Evolutionary conservation across 2,888 invertebrate species (phyloP), one percentile per base, ranked within the genome.

Genomic region (Sisyra terminalis): DNA sequence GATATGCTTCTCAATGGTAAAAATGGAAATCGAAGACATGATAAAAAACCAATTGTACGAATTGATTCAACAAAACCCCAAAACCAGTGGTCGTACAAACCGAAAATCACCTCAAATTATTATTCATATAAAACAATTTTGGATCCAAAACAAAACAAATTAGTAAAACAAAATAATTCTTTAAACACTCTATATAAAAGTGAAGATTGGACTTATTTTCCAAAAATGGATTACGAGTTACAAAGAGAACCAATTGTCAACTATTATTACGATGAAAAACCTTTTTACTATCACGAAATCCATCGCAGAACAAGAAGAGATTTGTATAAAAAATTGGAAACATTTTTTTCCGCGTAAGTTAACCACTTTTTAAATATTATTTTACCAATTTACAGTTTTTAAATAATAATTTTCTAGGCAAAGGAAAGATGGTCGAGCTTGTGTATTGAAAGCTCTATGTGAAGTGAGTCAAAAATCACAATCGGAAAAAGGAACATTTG

Each of bases 381-480:
- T 16, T 39, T 39, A 18, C 7, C 29, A 8, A 11, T 35, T 35
- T n/a, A 35, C 4, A 11, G 8, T 29, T n/a, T 35, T 15, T 37
- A 17, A 24, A 24, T 24, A 24, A 24, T 3, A n/a, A 2, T 16
- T 48, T 54, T 55, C 15, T 47, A 63, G 63, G 38, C 56, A 62
- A 50, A 56, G 55, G 39, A 57, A 55, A 47, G 57, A 62, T 48
- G 79, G 78, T 9, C 67, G 65, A 48, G 67, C 69, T 45, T 78
- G 79, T 61, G 67, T 79, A 47, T 66, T 76, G 51, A 74, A 71
- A 55, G 70, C 73, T 51, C 67, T 78, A 56, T 78, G 78, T 58
- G 70, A 73, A 55, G 66, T 75, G 14, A 72, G 71, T 45, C 66
- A 70, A 56, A 59, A 68, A 15, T 60, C 64, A 18, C 51, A 60